These are phyloP conservation scores for Calvadosia cruxmelitensis DNA, from an alignment of 30 jellyfish, hydroid and myxozoan species.

Conservation along the genomic window DNA sequence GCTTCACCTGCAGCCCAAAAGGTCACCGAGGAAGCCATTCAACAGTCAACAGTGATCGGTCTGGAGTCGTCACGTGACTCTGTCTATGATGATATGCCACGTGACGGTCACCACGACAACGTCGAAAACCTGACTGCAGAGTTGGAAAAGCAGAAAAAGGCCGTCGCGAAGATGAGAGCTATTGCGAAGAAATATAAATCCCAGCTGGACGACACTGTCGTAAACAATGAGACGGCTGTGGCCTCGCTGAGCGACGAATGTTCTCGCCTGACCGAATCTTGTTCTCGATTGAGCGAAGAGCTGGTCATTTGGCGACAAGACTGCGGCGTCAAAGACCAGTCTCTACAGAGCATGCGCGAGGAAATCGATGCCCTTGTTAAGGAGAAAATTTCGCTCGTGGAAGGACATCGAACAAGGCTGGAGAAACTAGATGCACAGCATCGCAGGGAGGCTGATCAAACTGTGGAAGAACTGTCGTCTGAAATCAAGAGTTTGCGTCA, in stretches of 20 bases:
- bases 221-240: not conserved
- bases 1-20: not conserved
- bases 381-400: constrained; percentile 38
- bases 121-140: constrained; percentile 5
- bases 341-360: constrained; percentile 45
- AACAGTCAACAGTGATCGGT: not conserved
- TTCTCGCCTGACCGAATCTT: not conserved
- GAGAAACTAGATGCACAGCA: constrained; percentile 5
- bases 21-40: not conserved
- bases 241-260: not conserved
- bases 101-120: not conserved
- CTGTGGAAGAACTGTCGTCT: not conserved
- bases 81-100: not conserved
- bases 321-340: constrained; percentile 29
- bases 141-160: constrained; percentile 24
- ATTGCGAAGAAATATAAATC: constrained; percentile 33
- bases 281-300: not conserved
- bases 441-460: not conserved
- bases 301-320: not conserved
- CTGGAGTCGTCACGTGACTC: not conserved
- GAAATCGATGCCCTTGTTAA: constrained; percentile 50
- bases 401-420: constrained; percentile 4
- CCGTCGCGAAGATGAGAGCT: constrained; percentile 26
- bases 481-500: constrained; percentile 19
- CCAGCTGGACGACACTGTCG: constrained; percentile 11